Evolutionary conservation across 1,140 invertebrate species (phyloP).

Genomic region (Drosophila rufa): DNA sequence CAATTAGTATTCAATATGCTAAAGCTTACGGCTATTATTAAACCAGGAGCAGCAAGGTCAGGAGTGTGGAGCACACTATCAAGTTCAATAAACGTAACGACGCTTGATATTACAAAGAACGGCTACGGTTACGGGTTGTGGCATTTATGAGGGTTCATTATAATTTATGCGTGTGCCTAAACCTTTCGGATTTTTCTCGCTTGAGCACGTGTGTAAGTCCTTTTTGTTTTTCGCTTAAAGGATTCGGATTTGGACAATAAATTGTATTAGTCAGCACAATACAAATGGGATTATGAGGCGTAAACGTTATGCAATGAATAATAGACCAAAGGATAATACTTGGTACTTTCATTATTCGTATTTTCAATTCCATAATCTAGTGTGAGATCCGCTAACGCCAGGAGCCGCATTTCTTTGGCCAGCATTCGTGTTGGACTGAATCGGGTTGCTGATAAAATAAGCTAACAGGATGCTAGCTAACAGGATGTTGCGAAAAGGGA

Average conservation of each 20-base stretch:
- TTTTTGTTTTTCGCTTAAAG: background rate
- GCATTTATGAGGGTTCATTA: constrained; percentile 39
- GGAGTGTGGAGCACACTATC: background rate
- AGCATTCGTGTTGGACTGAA: constrained; percentile 6
- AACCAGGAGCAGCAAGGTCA: background rate
- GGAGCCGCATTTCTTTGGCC: background rate
- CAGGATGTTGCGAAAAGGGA: constrained; percentile 9
- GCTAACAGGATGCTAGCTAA: background rate
- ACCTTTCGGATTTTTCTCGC: background rate
- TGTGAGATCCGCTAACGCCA: rapidly evolving
- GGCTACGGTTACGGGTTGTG: constrained; percentile 11
- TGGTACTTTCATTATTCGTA: background rate
- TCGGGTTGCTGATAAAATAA: background rate
- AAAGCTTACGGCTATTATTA: background rate
- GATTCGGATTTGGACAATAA: constrained; percentile 9
- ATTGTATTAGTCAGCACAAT: constrained; percentile 15
- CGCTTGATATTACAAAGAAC: constrained; percentile 6
- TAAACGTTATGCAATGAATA: background rate
- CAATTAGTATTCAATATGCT: constrained; percentile 6
- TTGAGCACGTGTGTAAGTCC: background rate
- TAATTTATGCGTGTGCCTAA: constrained; percentile 26
- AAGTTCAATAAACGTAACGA: constrained; percentile 29
- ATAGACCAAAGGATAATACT: background rate
- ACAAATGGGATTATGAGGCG: background rate
- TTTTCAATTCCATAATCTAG: background rate